Evolutionary conservation across 2,113 vertebrate genomes (phyloP).

Genomic region (Calonectris borealis): DNA sequence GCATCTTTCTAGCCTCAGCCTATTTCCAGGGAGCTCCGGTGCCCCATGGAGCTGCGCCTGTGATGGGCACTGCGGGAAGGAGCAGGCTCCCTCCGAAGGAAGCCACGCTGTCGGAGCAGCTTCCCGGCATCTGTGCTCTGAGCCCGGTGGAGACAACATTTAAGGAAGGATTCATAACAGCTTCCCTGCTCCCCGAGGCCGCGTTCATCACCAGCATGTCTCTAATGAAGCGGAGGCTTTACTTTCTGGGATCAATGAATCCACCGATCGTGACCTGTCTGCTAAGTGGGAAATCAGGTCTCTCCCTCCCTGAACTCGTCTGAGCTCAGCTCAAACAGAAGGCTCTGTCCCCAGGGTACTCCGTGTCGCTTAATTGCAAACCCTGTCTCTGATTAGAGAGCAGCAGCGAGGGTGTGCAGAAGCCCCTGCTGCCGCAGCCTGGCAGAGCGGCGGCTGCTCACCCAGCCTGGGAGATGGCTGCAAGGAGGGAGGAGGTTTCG

Average conservation of each 20-base stretch:
- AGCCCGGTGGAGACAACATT: neutral
- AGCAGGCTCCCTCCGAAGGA: neutral
- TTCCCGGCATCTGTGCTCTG: neutral
- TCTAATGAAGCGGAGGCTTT: slow-evolving; percentile 47
- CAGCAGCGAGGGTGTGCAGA: neutral
- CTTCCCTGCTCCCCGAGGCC: neutral
- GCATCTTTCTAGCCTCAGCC: neutral
- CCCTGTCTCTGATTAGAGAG: slow-evolving; percentile 25
- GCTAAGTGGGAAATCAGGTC: slow-evolving; percentile 62
- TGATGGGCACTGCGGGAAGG: neutral
- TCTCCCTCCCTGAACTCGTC: slow-evolving; percentile 18
- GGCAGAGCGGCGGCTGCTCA: neutral
- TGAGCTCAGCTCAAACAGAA: slow-evolving; percentile 42
- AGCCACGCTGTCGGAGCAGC: neutral
- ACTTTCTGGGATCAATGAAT: slow-evolving; percentile 62
- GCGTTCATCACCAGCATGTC: neutral
- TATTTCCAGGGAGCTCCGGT: neutral
- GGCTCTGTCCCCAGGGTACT: slow-evolving; percentile 36
- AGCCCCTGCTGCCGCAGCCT: neutral
- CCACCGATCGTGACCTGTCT: slow-evolving; percentile 51
- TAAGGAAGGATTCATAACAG: slow-evolving; percentile 22
- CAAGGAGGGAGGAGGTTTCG: neutral
- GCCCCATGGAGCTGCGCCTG: fast-evolving
- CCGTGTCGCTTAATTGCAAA: slow-evolving; percentile 28
- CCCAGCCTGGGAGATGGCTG: neutral